Evolutionary conservation across 1,140 invertebrate species (phyloP).

Genomic region (Magallana ariakensis): DNA sequence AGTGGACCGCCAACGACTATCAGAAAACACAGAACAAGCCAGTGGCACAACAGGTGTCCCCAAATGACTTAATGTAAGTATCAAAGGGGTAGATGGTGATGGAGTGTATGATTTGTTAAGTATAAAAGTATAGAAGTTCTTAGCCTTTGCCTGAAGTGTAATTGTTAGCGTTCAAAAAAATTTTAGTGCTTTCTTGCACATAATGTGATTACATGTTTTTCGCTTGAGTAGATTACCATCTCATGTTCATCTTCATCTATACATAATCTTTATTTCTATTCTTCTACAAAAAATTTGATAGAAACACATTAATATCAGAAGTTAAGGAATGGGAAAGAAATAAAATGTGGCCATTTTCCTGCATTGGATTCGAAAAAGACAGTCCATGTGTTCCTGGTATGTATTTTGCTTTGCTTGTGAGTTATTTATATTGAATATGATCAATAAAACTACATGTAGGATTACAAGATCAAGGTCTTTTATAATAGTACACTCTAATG

Average conservation of each 20-base stretch:
- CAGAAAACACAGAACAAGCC: conserved; percentile 33
- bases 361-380: conserved; percentile 66
- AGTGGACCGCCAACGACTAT: conserved; percentile 58
- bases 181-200: background rate
- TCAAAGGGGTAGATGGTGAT: too few species aligned
- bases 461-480: too few species aligned
- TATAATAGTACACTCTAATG: too few species aligned
- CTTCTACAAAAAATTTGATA: conserved; percentile 25
- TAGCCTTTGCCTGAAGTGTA: too few species aligned
- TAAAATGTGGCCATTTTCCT: conserved; percentile 73
- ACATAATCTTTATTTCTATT: too few species aligned
- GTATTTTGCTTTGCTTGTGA: too few species aligned
- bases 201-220: too few species aligned
- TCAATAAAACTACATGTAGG: too few species aligned
- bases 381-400: conserved; percentile 67
- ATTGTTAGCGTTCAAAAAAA: too few species aligned
- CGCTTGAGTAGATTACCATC: conserved; percentile 24
- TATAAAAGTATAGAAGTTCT: too few species aligned
- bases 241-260: background rate
- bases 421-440: too few species aligned
- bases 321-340: conserved; percentile 64
- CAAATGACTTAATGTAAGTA: conserved; percentile 50
- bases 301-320: conserved; percentile 60
- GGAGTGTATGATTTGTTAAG: too few species aligned
- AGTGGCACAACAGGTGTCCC: conserved; percentile 55